Evolutionary conservation across 2,113 vertebrate genomes (phyloP).

Genomic region (Gavia stellata): DNA sequence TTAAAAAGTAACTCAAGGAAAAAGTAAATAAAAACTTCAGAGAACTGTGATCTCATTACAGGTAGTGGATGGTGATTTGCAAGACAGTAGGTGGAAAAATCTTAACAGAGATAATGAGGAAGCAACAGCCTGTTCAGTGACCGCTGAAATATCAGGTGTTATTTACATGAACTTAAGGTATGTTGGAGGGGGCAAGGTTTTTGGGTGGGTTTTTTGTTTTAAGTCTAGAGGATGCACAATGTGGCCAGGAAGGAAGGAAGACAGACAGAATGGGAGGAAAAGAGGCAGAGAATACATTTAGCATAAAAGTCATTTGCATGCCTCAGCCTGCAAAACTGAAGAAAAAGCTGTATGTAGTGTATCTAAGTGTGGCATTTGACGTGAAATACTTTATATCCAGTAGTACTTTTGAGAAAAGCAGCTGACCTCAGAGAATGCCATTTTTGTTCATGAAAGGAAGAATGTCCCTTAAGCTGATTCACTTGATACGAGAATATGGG

Average conservation of each 20-base stretch:
- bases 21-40: background rate
- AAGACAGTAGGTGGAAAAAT: background rate
- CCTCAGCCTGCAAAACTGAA: background rate
- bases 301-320: background rate
- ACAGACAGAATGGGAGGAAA: constrained; percentile 24
- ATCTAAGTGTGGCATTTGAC: background rate
- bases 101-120: background rate
- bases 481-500: background rate
- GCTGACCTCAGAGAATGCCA: background rate
- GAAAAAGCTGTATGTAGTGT: background rate
- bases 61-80: background rate
- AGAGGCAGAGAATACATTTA: background rate
- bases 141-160: background rate
- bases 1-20: background rate
- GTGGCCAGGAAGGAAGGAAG: constrained; percentile 22
- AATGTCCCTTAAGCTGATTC: background rate
- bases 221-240: background rate
- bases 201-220: background rate
- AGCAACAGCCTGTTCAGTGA: background rate
- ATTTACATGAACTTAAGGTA: background rate
- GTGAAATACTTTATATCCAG: background rate
- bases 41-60: background rate
- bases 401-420: background rate
- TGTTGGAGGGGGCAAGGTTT: background rate
- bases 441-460: background rate